These are phyloP conservation scores for Dufourea novaeangliae DNA, from an alignment of 1,140 invertebrate species.

Conservation along the genomic window DNA sequence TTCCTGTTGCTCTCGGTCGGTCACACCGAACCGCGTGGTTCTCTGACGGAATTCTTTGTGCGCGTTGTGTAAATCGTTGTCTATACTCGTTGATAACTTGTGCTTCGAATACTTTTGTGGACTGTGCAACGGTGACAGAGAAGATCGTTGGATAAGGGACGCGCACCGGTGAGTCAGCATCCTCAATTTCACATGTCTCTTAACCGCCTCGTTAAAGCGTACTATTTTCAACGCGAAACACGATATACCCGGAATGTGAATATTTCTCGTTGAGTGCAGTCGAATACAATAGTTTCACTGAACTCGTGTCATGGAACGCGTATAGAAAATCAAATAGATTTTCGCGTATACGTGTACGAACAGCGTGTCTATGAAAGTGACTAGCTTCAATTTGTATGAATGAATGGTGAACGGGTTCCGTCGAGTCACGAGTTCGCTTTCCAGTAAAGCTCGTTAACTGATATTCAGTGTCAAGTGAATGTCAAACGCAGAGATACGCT, in stretches of 20 bases:
- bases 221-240: neutral
- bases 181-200: neutral
- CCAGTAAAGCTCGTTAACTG: neutral
- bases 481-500: neutral
- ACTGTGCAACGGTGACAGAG: constrained; percentile 1
- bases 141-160: neutral
- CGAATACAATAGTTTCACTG: neutral
- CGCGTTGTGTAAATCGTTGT: neutral
- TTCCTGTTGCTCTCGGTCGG: too few relatives aligned
- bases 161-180: constrained; percentile 35
- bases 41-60: neutral
- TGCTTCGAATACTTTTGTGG: neutral
- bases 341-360: neutral
- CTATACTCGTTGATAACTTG: neutral
- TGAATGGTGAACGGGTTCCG: neutral
- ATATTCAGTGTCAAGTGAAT: neutral
- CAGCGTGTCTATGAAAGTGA: neutral
- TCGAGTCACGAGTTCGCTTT: neutral
- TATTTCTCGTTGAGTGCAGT: neutral
- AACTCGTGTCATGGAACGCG: neutral
- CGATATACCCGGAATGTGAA: neutral
- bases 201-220: neutral
- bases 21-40: neutral
- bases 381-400: neutral
- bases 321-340: neutral